Percentiles rank a stretch among this genome's conserved stretches.
Evolutionary conservation across 1,140 invertebrate genomes (phyloP).

Genomic region (Pseudobourletiella spinata): DNA sequence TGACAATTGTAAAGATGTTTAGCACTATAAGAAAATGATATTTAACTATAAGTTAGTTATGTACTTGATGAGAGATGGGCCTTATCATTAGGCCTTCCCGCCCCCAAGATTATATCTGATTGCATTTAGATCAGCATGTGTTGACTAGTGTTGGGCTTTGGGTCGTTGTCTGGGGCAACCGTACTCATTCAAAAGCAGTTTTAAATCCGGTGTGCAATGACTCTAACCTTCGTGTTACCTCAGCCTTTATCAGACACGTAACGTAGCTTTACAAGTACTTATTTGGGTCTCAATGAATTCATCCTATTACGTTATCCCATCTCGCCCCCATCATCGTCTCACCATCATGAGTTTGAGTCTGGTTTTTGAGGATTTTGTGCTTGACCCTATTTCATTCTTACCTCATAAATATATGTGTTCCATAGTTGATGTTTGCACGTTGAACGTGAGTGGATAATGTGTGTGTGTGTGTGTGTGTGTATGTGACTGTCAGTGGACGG

Average conservation of each 20-base stretch:
- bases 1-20: slow-evolving; percentile 40
- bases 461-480: not conserved
- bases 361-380: not conserved
- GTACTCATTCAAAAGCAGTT: not conserved
- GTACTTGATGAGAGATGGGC: not conserved
- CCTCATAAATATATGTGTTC: not conserved
- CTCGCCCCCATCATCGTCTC: too few species aligned
- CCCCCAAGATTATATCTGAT: not conserved
- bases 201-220: not conserved
- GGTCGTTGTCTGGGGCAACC: not conserved
- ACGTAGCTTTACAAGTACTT: too few species aligned
- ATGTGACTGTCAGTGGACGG: not conserved
- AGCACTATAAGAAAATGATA: slow-evolving; percentile 35
- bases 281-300: too few species aligned
- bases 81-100: too few species aligned
- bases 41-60: not conserved
- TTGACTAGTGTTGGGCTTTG: not conserved
- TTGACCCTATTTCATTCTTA: not conserved
- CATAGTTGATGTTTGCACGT: not conserved
- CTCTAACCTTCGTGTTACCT: too few species aligned
- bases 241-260: too few species aligned
- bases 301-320: too few species aligned
- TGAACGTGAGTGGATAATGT: not conserved
- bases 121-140: not conserved
- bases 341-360: too few species aligned